A percentile compares a stretch with the other conserved stretches of the same genome.
These are phyloP conservation scores for Platyura marginata DNA, from an alignment of 1,140 invertebrate species.

Conservation along the genomic window DNA sequence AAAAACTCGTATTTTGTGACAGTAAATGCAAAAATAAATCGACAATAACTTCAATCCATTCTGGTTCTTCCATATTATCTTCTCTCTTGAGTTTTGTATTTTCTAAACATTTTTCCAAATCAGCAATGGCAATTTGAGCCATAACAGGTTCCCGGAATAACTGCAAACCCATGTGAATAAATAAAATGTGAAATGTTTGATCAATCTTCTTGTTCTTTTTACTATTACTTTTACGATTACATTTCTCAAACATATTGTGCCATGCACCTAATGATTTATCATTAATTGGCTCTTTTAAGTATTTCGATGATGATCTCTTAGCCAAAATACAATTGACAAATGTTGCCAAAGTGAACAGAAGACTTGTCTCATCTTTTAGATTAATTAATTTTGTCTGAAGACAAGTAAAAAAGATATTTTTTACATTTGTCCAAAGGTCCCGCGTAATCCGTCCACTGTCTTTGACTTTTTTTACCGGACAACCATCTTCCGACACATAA, in stretches of 20 bases:
- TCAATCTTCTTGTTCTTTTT: constrained; percentile 24
- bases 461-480: constrained; percentile 7
- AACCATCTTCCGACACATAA: constrained; percentile 28
- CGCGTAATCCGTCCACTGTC: constrained; percentile 5
- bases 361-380: constrained; percentile 33
- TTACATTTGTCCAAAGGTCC: constrained; percentile 26
- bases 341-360: constrained; percentile 33
- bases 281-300: constrained; percentile 30
- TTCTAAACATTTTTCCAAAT: constrained; percentile 47
- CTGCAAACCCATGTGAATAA: constrained; percentile 50
- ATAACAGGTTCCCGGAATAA: constrained; percentile 46
- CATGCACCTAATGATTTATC: constrained; percentile 34
- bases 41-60: constrained; percentile 61
- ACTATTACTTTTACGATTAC: constrained; percentile 25
- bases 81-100: constrained; percentile 28
- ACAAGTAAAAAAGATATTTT: constrained; percentile 40
- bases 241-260: constrained; percentile 31
- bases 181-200: constrained; percentile 41
- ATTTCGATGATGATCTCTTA: constrained; percentile 25
- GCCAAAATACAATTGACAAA: constrained; percentile 29
- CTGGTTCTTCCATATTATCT: constrained; percentile 38
- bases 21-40: constrained; percentile 56
- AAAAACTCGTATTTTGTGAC: constrained; percentile 44
- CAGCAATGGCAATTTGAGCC: constrained; percentile 41
- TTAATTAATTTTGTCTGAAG: constrained; percentile 40